Evolutionary conservation across 2,797 vertebrate genomes (phyloP), one percentile per base, ranked within the genome.

Genomic region (Darevskia mixta): DNA sequence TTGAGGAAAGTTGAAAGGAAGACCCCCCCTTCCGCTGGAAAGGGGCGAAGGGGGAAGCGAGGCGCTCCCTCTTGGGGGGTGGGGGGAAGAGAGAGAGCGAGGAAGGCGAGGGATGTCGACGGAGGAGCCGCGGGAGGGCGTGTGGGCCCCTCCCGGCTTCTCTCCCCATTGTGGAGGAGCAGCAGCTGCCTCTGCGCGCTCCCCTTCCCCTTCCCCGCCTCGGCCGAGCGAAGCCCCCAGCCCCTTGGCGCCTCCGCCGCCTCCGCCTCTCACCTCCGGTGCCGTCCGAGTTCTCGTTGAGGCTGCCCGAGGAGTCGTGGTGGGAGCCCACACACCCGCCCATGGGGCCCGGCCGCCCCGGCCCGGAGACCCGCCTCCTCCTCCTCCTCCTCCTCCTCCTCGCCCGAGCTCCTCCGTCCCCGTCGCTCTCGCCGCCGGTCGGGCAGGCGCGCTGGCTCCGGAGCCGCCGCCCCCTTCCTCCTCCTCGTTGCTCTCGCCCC

Each of bases 281-380:
- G 95, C 98, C 98, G 97, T 99, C 98, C 91, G 98, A 99, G 97
- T 98, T 99, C 96, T 99, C 98, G 98, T 99, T 99, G 94, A 99
- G 97, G 97, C 98, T 99, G 97, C 98, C 98, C 94, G 98, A 98
- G 94, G 98, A 99, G 97, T 99, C 98, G 97, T 99, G 98, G 97
- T 99, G 98, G 97, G 98, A 98, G 97, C 98, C 98, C 97, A 99
- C 98, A 98, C 98, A 99, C 98, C 98, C 98, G 98, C 98, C 98
- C 98, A 99, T 99, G 98, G 98, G 98, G 98, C 96, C 97, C 97
- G 96, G 97, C 92, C 96, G 96, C 94, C 97, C 95, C 96, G 95
- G 83, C 87, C 87, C 87, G 87, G 95, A 94, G 96, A 97, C 97
- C 96, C 95, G 96, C 95, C 83, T 92, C 90, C 77, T 87, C 91